Conservation (phyloP, 2,113 vertebrate genomes). For the Lates calcarifer region DNA sequence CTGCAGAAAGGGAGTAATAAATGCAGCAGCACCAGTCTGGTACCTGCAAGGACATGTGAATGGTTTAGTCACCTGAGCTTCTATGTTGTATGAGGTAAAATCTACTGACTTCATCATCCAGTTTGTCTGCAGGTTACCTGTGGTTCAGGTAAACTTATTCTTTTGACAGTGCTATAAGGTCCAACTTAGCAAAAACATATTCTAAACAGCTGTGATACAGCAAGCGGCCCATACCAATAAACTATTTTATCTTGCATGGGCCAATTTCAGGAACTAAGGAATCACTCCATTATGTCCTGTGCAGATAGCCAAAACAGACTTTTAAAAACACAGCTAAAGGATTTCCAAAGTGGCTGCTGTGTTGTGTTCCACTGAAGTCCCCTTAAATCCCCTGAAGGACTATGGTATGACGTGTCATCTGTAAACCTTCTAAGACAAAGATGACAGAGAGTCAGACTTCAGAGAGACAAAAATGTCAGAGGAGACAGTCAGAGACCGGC, state of each 20-base stretch:
- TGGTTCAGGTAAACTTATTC: too few relatives aligned
- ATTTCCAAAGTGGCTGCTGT: background rate
- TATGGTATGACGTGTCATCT: background rate
- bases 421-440: constrained; percentile 10
- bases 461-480: constrained; percentile 4
- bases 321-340: background rate
- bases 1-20: background rate
- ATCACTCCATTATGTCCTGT: background rate
- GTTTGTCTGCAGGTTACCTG: too few relatives aligned
- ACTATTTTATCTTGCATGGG: too few relatives aligned
- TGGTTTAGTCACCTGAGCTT: background rate
- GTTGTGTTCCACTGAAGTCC: background rate
- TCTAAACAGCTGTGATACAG: too few relatives aligned
- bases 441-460: background rate
- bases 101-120: too few relatives aligned
- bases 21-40: background rate
- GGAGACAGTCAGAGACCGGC: background rate
- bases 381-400: background rate
- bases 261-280: background rate
- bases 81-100: too few relatives aligned
- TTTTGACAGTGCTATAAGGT: too few relatives aligned
- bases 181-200: too few relatives aligned
- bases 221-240: too few relatives aligned
- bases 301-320: too few relatives aligned
- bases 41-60: background rate